A percentile compares a stretch with the other conserved stretches of the same genome.
phyloP scores from a whole-genome alignment of 2,113 vertebrate genomes.

The Ptychochromis oligacanthus region DNA sequence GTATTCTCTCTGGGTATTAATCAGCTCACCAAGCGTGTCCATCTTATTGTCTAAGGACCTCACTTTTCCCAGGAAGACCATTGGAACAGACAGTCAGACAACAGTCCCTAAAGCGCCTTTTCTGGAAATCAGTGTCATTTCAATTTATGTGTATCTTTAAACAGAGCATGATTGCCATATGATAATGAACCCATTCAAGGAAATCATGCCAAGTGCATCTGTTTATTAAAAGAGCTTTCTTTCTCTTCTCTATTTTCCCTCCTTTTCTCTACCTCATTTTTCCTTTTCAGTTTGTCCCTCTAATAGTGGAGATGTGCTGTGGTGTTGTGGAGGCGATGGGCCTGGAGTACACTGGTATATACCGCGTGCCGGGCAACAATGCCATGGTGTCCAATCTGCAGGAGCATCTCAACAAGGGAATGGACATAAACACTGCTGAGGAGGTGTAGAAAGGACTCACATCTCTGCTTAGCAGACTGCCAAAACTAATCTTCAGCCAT shows the following conservation, averaged over 20 bases:
- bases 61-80: background rate
- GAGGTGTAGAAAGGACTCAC: conserved; percentile 79
- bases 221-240: background rate
- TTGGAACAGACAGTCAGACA: background rate
- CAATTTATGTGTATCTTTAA: background rate
- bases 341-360: conserved; percentile 95
- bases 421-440: conserved; percentile 91
- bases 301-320: conserved; percentile 94
- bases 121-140: background rate
- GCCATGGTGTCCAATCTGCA: conserved; percentile 94
- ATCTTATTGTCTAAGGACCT: background rate
- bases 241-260: background rate
- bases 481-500: background rate
- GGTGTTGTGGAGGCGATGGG: conserved; percentile 90
- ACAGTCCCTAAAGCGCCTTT: background rate
- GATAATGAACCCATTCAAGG: background rate
- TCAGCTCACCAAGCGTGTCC: background rate
- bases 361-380: conserved; percentile 95
- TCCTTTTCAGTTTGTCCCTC: conserved; percentile 85
- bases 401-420: conserved; percentile 95
- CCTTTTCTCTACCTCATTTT: background rate
- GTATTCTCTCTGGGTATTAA: background rate
- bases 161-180: background rate
- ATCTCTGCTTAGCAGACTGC: background rate
- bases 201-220: background rate